Evolutionary conservation across 37 sponge, comb jelly and placozoan species (phyloP), one percentile per base, ranked within the genome.

Genomic region (Haliclona indistincta): DNA sequence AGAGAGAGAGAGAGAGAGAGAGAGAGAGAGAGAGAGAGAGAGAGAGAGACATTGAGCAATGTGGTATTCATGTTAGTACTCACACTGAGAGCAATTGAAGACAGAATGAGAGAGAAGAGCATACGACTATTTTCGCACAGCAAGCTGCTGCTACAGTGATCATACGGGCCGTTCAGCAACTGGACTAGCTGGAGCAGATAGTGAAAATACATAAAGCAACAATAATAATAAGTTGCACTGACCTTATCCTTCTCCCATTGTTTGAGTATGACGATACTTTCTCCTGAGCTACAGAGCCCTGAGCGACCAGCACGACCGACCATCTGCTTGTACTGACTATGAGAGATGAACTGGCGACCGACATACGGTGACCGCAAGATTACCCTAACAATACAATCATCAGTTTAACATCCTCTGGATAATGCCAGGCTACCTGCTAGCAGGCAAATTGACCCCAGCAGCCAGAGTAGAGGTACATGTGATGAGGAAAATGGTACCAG

Each of bases 361-460:
- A 93, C 80, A 62, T 84, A 91, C 1, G 95, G 94, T 63, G 85
- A 79, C 11, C 97, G 83, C 41, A 97, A 45, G 34, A 97, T 93
- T 30, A 97, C 97, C 56, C 97, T 93, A n/a, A n/a, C n/a, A n/a
- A n/a, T n/a, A n/a, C n/a, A n/a, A n/a, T n/a, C n/a, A n/a, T n/a
- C n/a, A n/a, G n/a, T n/a, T n/a, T n/a, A 36, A 35, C 67, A 64
- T 23, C 2, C 26, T 34, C 33, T 8, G 3, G 11, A 41, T 34
- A 1, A 56, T 3, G 2, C 34, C 58, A 53, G 1, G 28, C 25
- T 63, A 89, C 96, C 96, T 74, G 37, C 67, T 84, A 25, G 97
- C 97, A 13, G 97, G 97, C 2, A 97, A 88, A 71, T 97, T 97
- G 23, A 97, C 94, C 3, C 97, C 97, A 20, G 97, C 97, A 22